phyloP scores from a whole-genome alignment of 2,888 invertebrate species.

The Caenorhabditis sp. region DNA sequence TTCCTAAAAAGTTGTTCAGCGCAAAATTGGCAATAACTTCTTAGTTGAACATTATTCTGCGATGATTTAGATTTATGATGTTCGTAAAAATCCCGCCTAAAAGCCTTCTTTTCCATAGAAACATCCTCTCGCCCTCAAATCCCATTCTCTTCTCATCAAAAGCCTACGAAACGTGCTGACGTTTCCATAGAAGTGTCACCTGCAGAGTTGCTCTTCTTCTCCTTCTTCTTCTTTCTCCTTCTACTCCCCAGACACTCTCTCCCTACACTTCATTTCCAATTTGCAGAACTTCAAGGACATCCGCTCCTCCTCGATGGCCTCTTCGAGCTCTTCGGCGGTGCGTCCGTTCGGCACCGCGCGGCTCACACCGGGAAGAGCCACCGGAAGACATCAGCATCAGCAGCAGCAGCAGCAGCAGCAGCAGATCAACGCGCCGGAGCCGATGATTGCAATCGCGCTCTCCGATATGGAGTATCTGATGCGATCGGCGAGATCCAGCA shows the following conservation, averaged over 20 bases:
- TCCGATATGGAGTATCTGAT: conserved; percentile 69
- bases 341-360: conserved; percentile 56
- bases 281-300: conserved; percentile 54
- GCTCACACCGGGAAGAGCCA: conserved; percentile 44
- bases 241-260: neutral
- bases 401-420: conserved; percentile 8
- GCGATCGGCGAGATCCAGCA: conserved; percentile 58
- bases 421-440: conserved; percentile 47
- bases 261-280: neutral
- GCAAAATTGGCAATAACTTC: no score
- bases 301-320: conserved; percentile 47
- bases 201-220: neutral
- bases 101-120: conserved; percentile 10
- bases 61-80: no score
- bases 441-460: conserved; percentile 62
- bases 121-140: no score
- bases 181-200: conserved; percentile 52
- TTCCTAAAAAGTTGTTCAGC: no score
- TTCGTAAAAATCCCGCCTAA: no score
- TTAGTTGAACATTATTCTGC: no score
- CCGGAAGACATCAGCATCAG: conserved; percentile 12
- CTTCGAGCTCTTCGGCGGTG: conserved; percentile 37
- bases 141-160: no score
- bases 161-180: no score
- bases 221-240: neutral